Base-by-base conservation (phyloP, 2,888 invertebrate genomes). In the Apodemia mormo region DNA sequence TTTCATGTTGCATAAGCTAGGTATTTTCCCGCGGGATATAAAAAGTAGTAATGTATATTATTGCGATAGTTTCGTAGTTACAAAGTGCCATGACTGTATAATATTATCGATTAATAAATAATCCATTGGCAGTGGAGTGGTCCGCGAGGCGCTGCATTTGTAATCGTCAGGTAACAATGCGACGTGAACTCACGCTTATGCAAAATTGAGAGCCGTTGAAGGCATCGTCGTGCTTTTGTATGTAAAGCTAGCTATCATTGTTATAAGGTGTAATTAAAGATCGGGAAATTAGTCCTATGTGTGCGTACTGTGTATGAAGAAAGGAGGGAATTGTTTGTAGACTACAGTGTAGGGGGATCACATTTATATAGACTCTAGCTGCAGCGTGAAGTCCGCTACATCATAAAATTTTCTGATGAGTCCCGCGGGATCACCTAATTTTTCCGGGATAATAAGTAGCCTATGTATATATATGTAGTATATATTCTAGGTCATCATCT, bases 91-190 rank as follows among this genome's bases (percentile, higher is more conserved):
- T n/a, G n/a, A 52, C 6, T 61, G 2, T 61, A 37, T 37, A 61
- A 33, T 61, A 61, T 5, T 37, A 61, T 37, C 61, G 61, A 33
- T 61, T 61, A 61, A 61, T 61, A 61, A 61, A 61, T 61, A 61
- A 61, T 61, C 61, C 14, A 61, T 61, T 37, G n/a, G 37, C 5
- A 14, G 49, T 5, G 49, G 14, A 61, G 33, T 37, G 61, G 12
- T 61, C 37, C 14, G 52, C 58, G 58, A 33, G 33, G 33, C 58
- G 45, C 58, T 61, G 58, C 61, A 61, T 61, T 22, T 61, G 61
- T 61, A 61, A 61, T 61, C 6, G 61, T 7, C 37, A 0, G 7
- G 14, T 37, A 61, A 61, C 61, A 61, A 37, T 61, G 61, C 61
- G 37, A 61, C n/a, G 14, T n/a, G 33, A 30, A 12, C 61, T 30